Evolutionary conservation across 2,888 invertebrate genomes (phyloP).

Genomic region (Drosophila anceps): DNA sequence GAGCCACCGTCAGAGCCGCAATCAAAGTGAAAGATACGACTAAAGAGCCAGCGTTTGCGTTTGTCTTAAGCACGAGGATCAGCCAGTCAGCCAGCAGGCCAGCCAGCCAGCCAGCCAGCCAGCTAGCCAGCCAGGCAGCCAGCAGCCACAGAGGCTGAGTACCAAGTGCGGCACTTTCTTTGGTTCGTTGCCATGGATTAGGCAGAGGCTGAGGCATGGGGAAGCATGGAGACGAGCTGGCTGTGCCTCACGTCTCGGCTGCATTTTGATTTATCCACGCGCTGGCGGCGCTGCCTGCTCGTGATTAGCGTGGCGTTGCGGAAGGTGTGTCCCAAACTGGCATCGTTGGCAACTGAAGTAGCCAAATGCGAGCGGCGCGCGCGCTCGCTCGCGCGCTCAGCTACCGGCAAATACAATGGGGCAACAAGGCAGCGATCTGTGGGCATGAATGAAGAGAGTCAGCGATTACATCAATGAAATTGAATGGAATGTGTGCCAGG

Average conservation of each 20-base stretch:
- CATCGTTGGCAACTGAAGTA: slow-evolving; percentile 79
- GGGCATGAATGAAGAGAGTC: slow-evolving; percentile 60
- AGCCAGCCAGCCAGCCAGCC: slow-evolving; percentile 29
- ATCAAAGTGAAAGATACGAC: slow-evolving; percentile 82
- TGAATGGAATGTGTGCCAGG: slow-evolving; percentile 78
- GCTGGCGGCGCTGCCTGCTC: slow-evolving; percentile 71
- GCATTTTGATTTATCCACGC: slow-evolving; percentile 82
- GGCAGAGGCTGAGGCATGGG: slow-evolving; percentile 54
- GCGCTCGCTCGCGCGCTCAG: slow-evolving; percentile 14
- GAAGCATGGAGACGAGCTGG: background rate
- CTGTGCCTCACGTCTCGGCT: slow-evolving; percentile 53
- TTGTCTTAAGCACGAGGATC: slow-evolving; percentile 76
- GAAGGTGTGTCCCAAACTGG: slow-evolving; percentile 83
- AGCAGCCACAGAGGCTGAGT: slow-evolving; percentile 44
- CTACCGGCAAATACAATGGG: slow-evolving; percentile 57
- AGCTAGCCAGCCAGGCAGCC: slow-evolving; percentile 31
- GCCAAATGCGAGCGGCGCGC: slow-evolving; percentile 68
- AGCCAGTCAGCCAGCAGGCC: slow-evolving; percentile 41
- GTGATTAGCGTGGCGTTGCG: slow-evolving; percentile 81
- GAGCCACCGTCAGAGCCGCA: slow-evolving; percentile 67
- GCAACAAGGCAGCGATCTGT: slow-evolving; percentile 15
- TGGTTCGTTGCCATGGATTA: slow-evolving; percentile 66
- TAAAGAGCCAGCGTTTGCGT: slow-evolving; percentile 77
- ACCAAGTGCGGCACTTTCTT: slow-evolving; percentile 75
- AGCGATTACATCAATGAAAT: slow-evolving; percentile 78